Conservation (phyloP, 2,113 vertebrate species). For the Cnemophilus loriae region DNA sequence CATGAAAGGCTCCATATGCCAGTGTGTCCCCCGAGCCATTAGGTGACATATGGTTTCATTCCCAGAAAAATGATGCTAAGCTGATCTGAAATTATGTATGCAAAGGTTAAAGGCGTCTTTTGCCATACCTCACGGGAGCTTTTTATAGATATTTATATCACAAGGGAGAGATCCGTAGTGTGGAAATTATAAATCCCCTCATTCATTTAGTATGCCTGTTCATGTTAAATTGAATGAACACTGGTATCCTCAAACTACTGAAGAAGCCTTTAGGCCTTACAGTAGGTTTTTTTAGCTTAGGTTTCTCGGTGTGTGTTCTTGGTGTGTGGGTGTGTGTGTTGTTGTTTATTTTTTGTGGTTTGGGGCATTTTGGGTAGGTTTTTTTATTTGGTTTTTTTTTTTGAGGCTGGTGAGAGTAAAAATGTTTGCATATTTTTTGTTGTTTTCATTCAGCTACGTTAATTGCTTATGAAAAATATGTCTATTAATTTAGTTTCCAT, state of each 20-base stretch:
- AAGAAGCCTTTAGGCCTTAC: background rate
- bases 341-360: background rate
- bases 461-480: background rate
- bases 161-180: background rate
- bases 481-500: background rate
- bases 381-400: background rate
- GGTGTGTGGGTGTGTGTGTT: background rate
- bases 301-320: background rate
- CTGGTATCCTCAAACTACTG: background rate
- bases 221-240: background rate
- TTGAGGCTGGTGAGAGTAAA: background rate
- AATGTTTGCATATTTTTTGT: background rate
- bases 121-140: background rate
- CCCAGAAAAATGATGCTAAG: background rate
- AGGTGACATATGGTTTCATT: constrained; percentile 39
- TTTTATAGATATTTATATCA: background rate
- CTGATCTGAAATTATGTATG: constrained; percentile 19
- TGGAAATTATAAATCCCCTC: background rate
- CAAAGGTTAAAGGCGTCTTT: constrained; percentile 15
- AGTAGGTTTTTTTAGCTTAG: background rate
- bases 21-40: background rate
- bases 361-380: background rate
- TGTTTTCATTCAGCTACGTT: background rate
- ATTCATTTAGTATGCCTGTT: background rate
- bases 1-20: background rate